These are phyloP conservation scores for Uria lomvia DNA, from an alignment of 2,113 vertebrate genomes.

Conservation along the genomic window DNA sequence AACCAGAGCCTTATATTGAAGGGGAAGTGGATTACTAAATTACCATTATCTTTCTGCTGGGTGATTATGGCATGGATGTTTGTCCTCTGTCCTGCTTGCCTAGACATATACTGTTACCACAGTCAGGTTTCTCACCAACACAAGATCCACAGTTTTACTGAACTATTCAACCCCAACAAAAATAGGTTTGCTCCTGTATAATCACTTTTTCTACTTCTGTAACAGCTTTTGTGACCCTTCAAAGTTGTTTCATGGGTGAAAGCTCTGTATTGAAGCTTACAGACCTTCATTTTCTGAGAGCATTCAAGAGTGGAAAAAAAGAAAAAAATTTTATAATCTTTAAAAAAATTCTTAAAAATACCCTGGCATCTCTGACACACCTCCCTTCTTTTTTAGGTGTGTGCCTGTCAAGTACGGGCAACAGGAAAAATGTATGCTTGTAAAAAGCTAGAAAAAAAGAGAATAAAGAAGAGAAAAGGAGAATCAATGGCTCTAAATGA, in stretches of 20 bases:
- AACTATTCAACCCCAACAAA: not conserved
- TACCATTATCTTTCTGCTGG: not conserved
- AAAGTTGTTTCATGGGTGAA: not conserved
- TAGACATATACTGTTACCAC: not conserved
- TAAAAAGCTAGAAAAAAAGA: slow-evolving; percentile 94
- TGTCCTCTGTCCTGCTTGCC: not conserved
- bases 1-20: not conserved
- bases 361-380: not conserved
- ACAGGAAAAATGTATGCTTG: slow-evolving; percentile 97
- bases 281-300: not conserved
- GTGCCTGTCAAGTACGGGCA: slow-evolving; percentile 91
- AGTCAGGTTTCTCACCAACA: not conserved
- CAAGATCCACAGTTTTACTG: not conserved
- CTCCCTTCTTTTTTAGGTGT: slow-evolving; percentile 77
- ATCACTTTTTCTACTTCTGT: not conserved
- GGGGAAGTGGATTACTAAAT: not conserved
- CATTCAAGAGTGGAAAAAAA: not conserved
- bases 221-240: not conserved
- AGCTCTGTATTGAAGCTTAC: not conserved
- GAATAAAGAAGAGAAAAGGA: slow-evolving; percentile 91
- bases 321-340: not conserved
- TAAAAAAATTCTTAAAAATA: not conserved
- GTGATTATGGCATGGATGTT: not conserved
- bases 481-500: slow-evolving; percentile 93
- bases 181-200: not conserved